Evolutionary conservation across 2,888 invertebrate genomes (phyloP).

Genomic region (Lepidochitona cinerea): DNA sequence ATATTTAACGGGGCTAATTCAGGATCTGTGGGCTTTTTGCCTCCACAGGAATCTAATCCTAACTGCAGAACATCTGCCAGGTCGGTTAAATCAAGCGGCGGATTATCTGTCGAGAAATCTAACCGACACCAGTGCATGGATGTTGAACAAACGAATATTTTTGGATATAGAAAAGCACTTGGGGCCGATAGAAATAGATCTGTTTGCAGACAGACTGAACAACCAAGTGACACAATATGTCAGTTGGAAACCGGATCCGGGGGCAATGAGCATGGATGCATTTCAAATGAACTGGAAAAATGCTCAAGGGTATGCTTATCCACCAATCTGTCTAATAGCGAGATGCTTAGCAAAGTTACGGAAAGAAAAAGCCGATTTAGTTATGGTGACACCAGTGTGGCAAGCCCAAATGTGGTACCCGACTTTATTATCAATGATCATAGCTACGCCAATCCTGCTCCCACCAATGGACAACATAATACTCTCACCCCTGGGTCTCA

Average conservation of each 20-base stretch:
- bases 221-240: neutral
- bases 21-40: too few species aligned
- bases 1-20: too few species aligned
- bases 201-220: slow-evolving; percentile 7
- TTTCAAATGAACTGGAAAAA: slow-evolving; percentile 2
- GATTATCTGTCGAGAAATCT: slow-evolving; percentile 30
- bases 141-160: slow-evolving; percentile 19
- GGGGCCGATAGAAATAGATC: neutral
- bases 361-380: slow-evolving; percentile 7
- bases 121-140: slow-evolving; percentile 31
- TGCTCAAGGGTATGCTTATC: slow-evolving; percentile 9
- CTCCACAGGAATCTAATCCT: too few species aligned
- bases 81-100: too few species aligned
- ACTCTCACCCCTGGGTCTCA: neutral
- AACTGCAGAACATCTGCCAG: too few species aligned
- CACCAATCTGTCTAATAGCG: slow-evolving; percentile 12
- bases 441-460: slow-evolving; percentile 9
- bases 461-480: slow-evolving; percentile 9
- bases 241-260: slow-evolving; percentile 15
- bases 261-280: slow-evolving; percentile 5
- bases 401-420: slow-evolving; percentile 17
- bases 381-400: slow-evolving; percentile 16
- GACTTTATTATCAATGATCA: slow-evolving; percentile 1
- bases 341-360: slow-evolving; percentile 2
- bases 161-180: neutral